Evolutionary conservation across 2,113 vertebrate species (phyloP).

Genomic region (Phalacrocorax brasilianus): DNA sequence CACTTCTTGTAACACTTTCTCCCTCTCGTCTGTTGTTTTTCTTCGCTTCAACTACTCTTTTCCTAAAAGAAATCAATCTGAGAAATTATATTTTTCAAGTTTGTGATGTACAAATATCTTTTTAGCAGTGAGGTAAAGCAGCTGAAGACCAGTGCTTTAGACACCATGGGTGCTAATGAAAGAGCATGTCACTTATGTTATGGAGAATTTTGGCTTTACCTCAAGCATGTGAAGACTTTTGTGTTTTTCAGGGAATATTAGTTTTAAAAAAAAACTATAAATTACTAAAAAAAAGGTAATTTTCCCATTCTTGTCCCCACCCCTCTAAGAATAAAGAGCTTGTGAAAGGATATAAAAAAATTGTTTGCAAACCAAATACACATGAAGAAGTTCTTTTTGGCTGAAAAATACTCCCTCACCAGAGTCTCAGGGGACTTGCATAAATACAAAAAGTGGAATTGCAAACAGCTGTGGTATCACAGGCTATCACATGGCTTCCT

Average conservation of each 20-base stretch:
- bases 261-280: background rate
- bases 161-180: background rate
- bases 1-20: background rate
- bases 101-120: background rate
- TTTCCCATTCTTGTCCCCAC: background rate
- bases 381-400: background rate
- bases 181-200: background rate
- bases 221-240: background rate
- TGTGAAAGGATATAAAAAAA: background rate
- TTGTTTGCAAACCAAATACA: background rate
- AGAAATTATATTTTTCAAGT: background rate
- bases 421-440: background rate
- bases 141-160: background rate
- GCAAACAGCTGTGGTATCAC: background rate
- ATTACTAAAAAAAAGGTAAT: background rate
- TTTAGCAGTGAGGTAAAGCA: background rate
- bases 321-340: background rate
- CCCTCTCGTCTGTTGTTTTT: background rate
- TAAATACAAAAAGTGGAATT: background rate
- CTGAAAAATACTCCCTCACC: background rate
- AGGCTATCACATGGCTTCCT: background rate
- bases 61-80: background rate
- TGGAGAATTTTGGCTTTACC: background rate
- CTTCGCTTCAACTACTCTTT: background rate
- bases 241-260: background rate